Evolutionary conservation across 2,797 vertebrate species (phyloP).

Genomic region (Oryzias sinensis): DNA sequence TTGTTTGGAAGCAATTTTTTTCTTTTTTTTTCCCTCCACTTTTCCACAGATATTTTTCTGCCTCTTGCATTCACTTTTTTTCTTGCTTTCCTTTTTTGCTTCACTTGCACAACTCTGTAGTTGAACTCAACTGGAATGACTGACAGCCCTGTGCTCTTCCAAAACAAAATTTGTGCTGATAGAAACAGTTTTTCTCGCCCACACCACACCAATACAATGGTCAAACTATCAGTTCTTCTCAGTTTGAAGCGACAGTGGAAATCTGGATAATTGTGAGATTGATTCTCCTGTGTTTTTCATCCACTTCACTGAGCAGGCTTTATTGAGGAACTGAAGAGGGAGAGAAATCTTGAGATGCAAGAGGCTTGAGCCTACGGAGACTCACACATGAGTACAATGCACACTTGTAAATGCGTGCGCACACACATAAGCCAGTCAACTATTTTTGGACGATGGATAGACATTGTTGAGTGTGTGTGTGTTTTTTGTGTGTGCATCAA

Average conservation of each 20-base stretch:
- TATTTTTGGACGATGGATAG: constrained; percentile 55
- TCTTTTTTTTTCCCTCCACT: constrained; percentile 37
- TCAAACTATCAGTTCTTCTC: constrained; percentile 50
- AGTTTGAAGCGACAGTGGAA: constrained; percentile 70
- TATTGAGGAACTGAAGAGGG: constrained; percentile 63
- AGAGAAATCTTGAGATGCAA: constrained; percentile 59
- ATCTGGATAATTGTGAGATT: constrained; percentile 79
- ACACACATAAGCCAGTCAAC: constrained; percentile 43
- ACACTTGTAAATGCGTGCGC: constrained; percentile 41
- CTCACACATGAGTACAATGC: constrained; percentile 40
- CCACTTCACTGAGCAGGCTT: constrained; percentile 68
- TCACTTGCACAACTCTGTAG: constrained; percentile 26
- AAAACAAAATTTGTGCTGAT: constrained; percentile 57
- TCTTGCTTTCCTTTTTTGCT: constrained; percentile 1
- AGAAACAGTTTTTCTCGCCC: constrained; percentile 47
- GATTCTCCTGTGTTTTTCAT: constrained; percentile 71
- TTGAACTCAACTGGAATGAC: constrained; percentile 33
- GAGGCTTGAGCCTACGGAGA: constrained; percentile 51
- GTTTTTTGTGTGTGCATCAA: constrained; percentile 39
- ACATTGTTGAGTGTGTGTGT: constrained; percentile 39
- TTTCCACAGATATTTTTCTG: constrained; percentile 37
- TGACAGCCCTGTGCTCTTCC: constrained; percentile 44
- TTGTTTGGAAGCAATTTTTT: constrained; percentile 35
- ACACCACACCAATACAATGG: constrained; percentile 43
- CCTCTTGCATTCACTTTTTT: neutral